Evolutionary conservation across 2,888 invertebrate genomes (phyloP).

Genomic region (Eulithis testata): DNA sequence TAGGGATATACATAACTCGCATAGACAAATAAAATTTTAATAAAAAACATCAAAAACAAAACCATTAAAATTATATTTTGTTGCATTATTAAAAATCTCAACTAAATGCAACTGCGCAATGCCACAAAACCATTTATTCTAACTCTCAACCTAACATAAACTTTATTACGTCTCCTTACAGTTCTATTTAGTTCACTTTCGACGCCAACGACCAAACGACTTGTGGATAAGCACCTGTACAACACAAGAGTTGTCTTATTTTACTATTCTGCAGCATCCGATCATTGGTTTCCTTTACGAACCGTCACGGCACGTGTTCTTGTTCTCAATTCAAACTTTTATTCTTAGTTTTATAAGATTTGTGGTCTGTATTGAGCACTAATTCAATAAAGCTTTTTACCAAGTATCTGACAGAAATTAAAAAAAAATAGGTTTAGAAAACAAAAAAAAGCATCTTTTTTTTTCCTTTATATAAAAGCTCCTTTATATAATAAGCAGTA

Average conservation of each 20-base stretch:
- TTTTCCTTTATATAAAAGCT: too few species aligned
- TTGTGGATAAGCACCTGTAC: constrained; percentile 26
- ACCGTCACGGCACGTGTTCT: constrained; percentile 28
- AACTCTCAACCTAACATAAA: constrained; percentile 1
- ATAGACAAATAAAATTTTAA: too few species aligned
- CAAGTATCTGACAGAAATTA: too few species aligned
- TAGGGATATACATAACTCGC: too few species aligned
- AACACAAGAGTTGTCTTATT: constrained; percentile 25
- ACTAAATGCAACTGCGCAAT: constrained; percentile 3
- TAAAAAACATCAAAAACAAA: too few species aligned
- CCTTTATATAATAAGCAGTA: too few species aligned
- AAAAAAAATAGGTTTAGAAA: too few species aligned
- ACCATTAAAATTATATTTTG: not conserved
- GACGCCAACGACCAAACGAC: constrained; percentile 23
- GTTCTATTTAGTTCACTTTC: constrained; percentile 14
- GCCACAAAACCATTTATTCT: constrained; percentile 5
- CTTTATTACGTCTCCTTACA: constrained; percentile 15
- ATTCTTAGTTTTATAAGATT: too few species aligned
- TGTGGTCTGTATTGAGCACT: too few species aligned
- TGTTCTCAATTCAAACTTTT: constrained; percentile 38
- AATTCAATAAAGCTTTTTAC: too few species aligned
- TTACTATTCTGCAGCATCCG: constrained; percentile 26
- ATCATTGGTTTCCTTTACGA: constrained; percentile 21
- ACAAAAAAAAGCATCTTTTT: too few species aligned
- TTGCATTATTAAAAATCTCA: not conserved